Evolutionary conservation across 2,113 vertebrate species (phyloP).

Genomic region (Dicaeum eximium): DNA sequence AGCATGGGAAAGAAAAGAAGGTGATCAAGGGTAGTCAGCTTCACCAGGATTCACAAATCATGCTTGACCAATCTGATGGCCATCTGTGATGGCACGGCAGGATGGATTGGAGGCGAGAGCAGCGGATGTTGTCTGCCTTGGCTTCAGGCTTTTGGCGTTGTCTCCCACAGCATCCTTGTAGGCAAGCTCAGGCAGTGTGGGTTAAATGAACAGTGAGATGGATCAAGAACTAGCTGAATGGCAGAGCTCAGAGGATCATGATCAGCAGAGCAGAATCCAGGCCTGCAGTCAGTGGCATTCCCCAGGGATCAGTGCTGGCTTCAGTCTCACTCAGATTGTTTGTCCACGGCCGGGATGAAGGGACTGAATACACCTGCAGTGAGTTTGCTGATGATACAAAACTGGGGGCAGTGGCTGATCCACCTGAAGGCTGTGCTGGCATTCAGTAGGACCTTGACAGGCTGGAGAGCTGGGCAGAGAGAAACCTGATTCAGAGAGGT

Average conservation of each 20-base stretch:
- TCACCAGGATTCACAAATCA: not conserved
- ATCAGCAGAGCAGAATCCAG: not conserved
- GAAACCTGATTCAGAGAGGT: not conserved
- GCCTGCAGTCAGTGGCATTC: not conserved
- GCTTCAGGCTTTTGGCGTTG: not conserved
- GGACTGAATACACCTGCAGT: too few species aligned
- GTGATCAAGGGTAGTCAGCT: not conserved
- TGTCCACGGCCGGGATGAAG: not conserved
- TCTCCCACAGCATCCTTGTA: not conserved
- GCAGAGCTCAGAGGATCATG: not conserved
- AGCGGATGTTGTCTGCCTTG: not conserved
- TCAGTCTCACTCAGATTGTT: not conserved
- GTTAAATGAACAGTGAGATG: not conserved
- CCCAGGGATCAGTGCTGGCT: too few species aligned
- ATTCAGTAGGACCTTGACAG: not conserved
- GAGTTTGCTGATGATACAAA: not conserved
- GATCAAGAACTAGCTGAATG: not conserved
- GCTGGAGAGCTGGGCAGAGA: not conserved
- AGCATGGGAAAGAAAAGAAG: not conserved
- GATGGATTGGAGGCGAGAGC: not conserved
- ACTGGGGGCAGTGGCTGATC: not conserved
- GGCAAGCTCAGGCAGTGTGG: not conserved
- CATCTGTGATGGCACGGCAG: not conserved
- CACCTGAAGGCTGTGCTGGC: not conserved
- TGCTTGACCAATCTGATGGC: not conserved